Conservation (phyloP, 2,113 vertebrate species). For the Albula glossodonta region DNA sequence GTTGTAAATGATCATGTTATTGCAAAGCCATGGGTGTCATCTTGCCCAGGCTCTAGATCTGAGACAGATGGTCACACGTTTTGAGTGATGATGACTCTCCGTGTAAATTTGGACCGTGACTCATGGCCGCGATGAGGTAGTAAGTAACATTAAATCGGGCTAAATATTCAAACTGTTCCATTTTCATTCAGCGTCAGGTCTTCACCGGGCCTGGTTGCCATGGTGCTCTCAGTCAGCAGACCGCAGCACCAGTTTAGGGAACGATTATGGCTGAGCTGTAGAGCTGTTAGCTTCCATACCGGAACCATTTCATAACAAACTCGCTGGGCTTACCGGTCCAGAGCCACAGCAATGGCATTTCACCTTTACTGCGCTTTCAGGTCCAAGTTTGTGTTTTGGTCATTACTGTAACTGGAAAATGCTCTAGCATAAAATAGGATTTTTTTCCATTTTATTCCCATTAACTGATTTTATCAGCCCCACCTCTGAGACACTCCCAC, state of each 20-base stretch:
- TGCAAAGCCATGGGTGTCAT: background rate
- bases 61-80: conserved; percentile 66
- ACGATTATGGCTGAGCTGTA: background rate
- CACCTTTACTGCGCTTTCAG: background rate
- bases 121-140: conserved; percentile 58
- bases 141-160: conserved; percentile 56
- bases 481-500: too few relatives aligned
- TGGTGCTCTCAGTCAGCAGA: conserved; percentile 38
- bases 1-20: background rate
- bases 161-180: conserved; percentile 51
- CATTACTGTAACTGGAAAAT: too few relatives aligned
- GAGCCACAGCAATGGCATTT: background rate
- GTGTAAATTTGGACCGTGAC: conserved; percentile 61
- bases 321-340: too few relatives aligned
- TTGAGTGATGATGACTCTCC: conserved; percentile 60
- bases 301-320: background rate
- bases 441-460: too few relatives aligned
- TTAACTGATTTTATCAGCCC: too few relatives aligned
- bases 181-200: conserved; percentile 45
- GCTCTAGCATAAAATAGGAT: too few relatives aligned
- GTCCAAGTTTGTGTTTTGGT: too few relatives aligned
- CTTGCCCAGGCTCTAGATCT: background rate
- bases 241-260: background rate
- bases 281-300: background rate
- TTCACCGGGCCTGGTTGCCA: conserved; percentile 55